Conservation (phyloP, 2,888 invertebrate species). For the Nomada fabriciana region DNA sequence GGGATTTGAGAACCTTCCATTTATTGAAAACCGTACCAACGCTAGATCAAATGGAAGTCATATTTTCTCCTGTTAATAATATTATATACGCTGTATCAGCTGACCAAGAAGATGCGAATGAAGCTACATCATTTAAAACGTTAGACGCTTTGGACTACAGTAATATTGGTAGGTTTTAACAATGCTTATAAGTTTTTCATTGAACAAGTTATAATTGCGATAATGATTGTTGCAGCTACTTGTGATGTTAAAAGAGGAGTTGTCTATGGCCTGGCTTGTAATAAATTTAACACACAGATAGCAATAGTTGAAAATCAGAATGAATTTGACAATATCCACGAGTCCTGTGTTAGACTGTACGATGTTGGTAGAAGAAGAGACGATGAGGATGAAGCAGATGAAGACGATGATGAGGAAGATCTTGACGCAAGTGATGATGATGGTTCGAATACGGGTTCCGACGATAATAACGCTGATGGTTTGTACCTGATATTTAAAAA, state of each 20-base stretch:
- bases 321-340: conserved; percentile 93
- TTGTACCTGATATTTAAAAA: conserved; percentile 42
- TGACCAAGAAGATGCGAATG: conserved; percentile 90
- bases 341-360: conserved; percentile 95
- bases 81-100: conserved; percentile 95
- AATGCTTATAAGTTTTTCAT: conserved; percentile 15
- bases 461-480: conserved; percentile 84
- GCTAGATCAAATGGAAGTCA: conserved; percentile 95
- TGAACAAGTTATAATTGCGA: neutral
- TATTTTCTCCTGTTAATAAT: conserved; percentile 94
- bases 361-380: conserved; percentile 95
- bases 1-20: conserved; percentile 98
- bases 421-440: conserved; percentile 87
- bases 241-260: conserved; percentile 96
- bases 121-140: conserved; percentile 96
- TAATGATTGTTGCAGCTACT: conserved; percentile 88
- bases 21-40: conserved; percentile 96
- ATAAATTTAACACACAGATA: conserved; percentile 93
- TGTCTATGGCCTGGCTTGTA: conserved; percentile 91
- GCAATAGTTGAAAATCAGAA: conserved; percentile 96
- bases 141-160: conserved; percentile 97
- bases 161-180: conserved; percentile 90
- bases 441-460: conserved; percentile 83
- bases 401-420: conserved; percentile 88
- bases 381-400: conserved; percentile 94